phyloP scores from a whole-genome alignment of 2,797 vertebrate genomes.

The Malacoraja senta region DNA sequence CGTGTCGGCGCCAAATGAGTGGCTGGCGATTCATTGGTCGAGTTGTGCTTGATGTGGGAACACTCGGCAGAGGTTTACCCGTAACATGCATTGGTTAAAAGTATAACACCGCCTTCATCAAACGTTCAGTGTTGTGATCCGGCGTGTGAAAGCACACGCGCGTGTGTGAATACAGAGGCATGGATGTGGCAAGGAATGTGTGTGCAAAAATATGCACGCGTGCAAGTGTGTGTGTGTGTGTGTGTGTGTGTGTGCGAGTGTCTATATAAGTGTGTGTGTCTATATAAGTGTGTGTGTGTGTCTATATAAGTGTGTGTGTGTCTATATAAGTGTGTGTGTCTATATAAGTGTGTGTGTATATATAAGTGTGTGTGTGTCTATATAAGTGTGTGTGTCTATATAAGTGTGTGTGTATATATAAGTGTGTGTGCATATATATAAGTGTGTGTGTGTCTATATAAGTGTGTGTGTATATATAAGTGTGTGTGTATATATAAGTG shows the following conservation, averaged over 20 bases:
- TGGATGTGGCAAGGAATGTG: neutral
- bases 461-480: too few species aligned
- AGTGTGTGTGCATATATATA: too few species aligned
- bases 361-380: neutral
- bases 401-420: neutral
- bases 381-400: neutral
- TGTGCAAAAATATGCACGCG: neutral
- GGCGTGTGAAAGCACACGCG: neutral
- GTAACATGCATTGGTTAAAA: too few species aligned
- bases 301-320: neutral
- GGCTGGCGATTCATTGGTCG: too few species aligned
- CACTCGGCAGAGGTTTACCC: neutral
- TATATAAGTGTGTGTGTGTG: neutral
- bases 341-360: neutral
- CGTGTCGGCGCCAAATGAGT: too few species aligned
- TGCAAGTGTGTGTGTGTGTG: neutral
- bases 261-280: neutral
- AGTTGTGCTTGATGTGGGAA: too few species aligned
- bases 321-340: constrained; percentile 42
- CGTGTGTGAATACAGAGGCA: neutral
- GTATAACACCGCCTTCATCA: neutral
- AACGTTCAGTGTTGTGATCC: neutral
- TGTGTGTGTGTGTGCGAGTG: neutral
- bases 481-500: too few species aligned
- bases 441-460: too few species aligned